Conservation (phyloP, 2,888 invertebrate species). For the Eretmocerus hayati region DNA sequence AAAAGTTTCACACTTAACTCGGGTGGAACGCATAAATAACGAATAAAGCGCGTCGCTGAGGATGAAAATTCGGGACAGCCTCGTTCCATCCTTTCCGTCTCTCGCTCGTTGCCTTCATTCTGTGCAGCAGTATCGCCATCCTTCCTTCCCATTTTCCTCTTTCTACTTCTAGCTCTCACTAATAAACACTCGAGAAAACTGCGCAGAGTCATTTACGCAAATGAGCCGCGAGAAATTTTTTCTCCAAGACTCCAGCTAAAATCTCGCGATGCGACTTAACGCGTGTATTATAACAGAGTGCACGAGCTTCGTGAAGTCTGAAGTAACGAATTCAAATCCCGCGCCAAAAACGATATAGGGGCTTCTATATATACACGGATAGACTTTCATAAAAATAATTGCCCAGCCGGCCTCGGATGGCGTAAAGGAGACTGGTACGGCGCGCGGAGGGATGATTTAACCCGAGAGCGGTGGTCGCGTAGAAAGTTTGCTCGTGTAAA, state of each 20-base stretch:
- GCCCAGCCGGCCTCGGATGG: slow-evolving; percentile 1
- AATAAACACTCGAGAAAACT: slow-evolving; percentile 13
- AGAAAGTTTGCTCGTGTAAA: slow-evolving; percentile 6
- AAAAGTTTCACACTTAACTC: neutral
- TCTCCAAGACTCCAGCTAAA: too few relatives aligned
- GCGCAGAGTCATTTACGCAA: slow-evolving; percentile 18
- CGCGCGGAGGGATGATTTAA: neutral
- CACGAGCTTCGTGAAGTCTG: slow-evolving; percentile 14
- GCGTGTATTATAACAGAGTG: neutral
- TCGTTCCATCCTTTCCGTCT: too few relatives aligned
- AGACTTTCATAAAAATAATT: slow-evolving; percentile 23
- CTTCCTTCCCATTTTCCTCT: too few relatives aligned
- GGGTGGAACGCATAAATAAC: slow-evolving; percentile 7
- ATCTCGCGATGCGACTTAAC: too few relatives aligned
- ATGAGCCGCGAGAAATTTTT: slow-evolving; percentile 18
- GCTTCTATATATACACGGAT: too few relatives aligned
- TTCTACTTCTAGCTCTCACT: too few relatives aligned
- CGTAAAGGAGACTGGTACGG: neutral
- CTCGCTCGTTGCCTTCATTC: too few relatives aligned
- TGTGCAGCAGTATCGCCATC: too few relatives aligned
- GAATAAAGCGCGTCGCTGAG: neutral
- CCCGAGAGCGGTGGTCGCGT: too few relatives aligned
- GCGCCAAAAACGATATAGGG: slow-evolving; percentile 17
- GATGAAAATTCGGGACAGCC: slow-evolving; percentile 4
- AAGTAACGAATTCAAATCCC: slow-evolving; percentile 24